A percentile compares a stretch with the other conserved stretches of the same genome.
Evolutionary conservation across 2,888 invertebrate genomes (phyloP).

Genomic region (Zaprionus bogoriensis): DNA sequence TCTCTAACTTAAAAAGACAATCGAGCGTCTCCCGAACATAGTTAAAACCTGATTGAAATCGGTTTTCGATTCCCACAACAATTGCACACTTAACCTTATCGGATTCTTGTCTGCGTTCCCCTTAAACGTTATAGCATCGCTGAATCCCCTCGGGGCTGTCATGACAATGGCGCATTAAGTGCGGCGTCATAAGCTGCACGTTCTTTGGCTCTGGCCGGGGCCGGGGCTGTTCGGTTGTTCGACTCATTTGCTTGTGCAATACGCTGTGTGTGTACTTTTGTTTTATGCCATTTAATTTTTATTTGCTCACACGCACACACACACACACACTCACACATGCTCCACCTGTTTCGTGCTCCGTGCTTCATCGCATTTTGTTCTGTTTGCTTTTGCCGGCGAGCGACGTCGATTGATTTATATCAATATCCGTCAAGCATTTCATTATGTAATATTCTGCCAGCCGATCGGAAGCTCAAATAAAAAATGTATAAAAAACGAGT

Average conservation of each 20-base stretch:
- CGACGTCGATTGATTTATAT: constrained; percentile 68
- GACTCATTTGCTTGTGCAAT: constrained; percentile 24
- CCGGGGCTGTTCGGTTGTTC: constrained; percentile 10
- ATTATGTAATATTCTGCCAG: constrained; percentile 62
- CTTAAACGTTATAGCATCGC: neutral
- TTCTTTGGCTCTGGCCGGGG: no score
- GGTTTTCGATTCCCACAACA: neutral
- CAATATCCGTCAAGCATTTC: constrained; percentile 72
- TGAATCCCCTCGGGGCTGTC: constrained; percentile 12
- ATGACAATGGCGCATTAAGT: constrained; percentile 28
- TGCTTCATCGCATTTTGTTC: constrained; percentile 32
- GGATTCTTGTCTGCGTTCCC: neutral
- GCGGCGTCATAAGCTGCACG: constrained; percentile 27
- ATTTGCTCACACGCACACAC: constrained; percentile 48
- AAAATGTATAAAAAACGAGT: constrained; percentile 39
- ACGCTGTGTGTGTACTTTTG: constrained; percentile 19
- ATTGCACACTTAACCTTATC: neutral
- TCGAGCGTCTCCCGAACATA: no score
- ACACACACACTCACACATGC: neutral
- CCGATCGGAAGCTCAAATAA: constrained; percentile 47
- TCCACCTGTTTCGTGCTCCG: neutral
- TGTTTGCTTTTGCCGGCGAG: constrained; percentile 41
- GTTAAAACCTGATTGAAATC: no score
- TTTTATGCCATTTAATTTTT: constrained; percentile 65
- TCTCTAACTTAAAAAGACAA: no score